phyloP scores from a whole-genome alignment of 2,888 invertebrate genomes.

The Aradus depressus region DNA sequence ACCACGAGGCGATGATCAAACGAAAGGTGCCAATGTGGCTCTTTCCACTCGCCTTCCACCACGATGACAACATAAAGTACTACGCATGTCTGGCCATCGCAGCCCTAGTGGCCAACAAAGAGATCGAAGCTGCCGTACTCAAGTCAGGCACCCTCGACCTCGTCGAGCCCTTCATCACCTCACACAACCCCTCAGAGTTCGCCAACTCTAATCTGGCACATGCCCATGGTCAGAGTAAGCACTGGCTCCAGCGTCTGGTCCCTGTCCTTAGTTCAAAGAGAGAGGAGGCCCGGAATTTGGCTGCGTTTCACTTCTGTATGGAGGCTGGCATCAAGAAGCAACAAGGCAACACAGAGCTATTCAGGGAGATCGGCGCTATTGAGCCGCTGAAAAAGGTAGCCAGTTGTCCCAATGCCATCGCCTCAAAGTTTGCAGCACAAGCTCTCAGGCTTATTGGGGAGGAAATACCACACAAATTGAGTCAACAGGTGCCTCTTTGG shows the following conservation, averaged over 20 bases:
- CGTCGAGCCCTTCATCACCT: conserved; percentile 91
- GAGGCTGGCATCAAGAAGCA: conserved; percentile 96
- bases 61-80: conserved; percentile 94
- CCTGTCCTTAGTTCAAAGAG: conserved; percentile 89
- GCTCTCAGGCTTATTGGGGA: conserved; percentile 87
- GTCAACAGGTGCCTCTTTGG: conserved; percentile 97
- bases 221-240: conserved; percentile 90
- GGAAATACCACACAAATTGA: conserved; percentile 92
- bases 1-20: conserved; percentile 95
- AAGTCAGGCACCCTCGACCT: conserved; percentile 93
- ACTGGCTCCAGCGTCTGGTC: conserved; percentile 85
- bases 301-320: conserved; percentile 98
- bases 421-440: conserved; percentile 92
- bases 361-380: conserved; percentile 88
- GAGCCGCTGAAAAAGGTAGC: conserved; percentile 92
- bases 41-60: conserved; percentile 92
- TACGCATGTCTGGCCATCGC: conserved; percentile 97
- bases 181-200: conserved; percentile 90
- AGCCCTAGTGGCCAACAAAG: conserved; percentile 90
- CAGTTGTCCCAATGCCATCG: conserved; percentile 94
- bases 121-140: conserved; percentile 91
- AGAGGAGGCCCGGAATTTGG: conserved; percentile 90
- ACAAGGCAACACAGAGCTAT: conserved; percentile 81
- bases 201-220: conserved; percentile 84
- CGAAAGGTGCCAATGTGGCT: conserved; percentile 85